Base-by-base conservation (phyloP, 2,797 vertebrate species). In the Gambusia yucatana region DNA sequence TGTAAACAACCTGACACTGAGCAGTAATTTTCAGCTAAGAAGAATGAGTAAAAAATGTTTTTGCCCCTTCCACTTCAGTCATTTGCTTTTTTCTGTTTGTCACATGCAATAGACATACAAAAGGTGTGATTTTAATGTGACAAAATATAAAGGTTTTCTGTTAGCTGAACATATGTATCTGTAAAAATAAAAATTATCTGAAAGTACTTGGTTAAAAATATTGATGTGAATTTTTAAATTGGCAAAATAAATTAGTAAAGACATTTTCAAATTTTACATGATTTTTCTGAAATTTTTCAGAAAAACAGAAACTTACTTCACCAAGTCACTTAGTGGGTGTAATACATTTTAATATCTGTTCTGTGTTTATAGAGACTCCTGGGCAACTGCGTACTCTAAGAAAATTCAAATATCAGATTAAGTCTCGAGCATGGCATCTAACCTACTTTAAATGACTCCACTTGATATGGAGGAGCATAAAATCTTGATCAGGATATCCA, bases 401-500 rank as follows among this genome's bases (percentile, higher is more conserved):
- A 72, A 22, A 20, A 72, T 72, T 30, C 33, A 52, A 52, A 13
- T 41, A 14, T 73, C 30, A 41, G 72, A n/a, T 22, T 25, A 13
- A 50, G 30, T 36, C 46, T 50, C 47, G 1, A 25, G 25, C 28
- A 36, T 36, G 33, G 3, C 36, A 8, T 55, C 28, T 20, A 57
- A 55, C 59, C 33, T 52, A 75, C 30, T 30, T 33, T 25, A 47
- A 36, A 25, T 33, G n/a, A 47, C 41, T 74, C 9, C 0, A 6
- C 5, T 57, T 43, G 36, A 44, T 75, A 63, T 46, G 2, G 3
- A 30, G 57, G n/a, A 22, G 43, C 28, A 63, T 30, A 30, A 44
- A 46, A 14, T 63, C 28, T 63, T 75, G 57, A 63, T 75, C 44
- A 33, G 41, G 43, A 63, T 3, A 63, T 46, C 57, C 28, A 86